Conservation (phyloP, 2,888 invertebrate species). For the Chesias legatella region DNA sequence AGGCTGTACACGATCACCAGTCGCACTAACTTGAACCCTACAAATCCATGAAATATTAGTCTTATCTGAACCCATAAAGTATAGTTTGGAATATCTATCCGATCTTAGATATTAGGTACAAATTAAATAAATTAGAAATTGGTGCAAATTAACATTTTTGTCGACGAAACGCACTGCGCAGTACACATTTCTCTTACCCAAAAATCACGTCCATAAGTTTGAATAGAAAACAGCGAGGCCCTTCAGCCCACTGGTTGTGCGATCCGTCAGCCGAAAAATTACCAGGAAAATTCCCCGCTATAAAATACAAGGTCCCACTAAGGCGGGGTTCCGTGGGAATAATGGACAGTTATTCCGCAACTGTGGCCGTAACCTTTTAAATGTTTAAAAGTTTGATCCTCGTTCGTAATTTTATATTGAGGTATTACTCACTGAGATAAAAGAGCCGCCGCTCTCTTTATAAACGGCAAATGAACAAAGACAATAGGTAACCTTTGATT, state of each 20-base stretch:
- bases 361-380: slow-evolving; percentile 1
- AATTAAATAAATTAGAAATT: too few species aligned
- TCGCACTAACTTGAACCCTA: too few species aligned
- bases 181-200: slow-evolving; percentile 11
- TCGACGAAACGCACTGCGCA: too few species aligned
- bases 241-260: slow-evolving; percentile 17
- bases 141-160: too few species aligned
- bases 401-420: background rate
- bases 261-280: slow-evolving; percentile 45
- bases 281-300: slow-evolving; percentile 32
- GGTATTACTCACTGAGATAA: background rate
- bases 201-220: slow-evolving; percentile 26
- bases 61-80: too few species aligned
- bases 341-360: background rate
- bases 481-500: too few species aligned
- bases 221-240: slow-evolving; percentile 24
- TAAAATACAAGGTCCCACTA: slow-evolving; percentile 34
- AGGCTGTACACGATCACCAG: too few species aligned
- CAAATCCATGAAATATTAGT: too few species aligned
- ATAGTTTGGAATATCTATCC: too few species aligned
- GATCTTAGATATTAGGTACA: too few species aligned
- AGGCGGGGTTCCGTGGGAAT: slow-evolving; percentile 1
- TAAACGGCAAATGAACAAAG: too few species aligned
- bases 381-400: slow-evolving; percentile 4
- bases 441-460: too few species aligned